phyloP scores from a whole-genome alignment of 2,113 vertebrate genomes.

The Condylura cristata region DNA sequence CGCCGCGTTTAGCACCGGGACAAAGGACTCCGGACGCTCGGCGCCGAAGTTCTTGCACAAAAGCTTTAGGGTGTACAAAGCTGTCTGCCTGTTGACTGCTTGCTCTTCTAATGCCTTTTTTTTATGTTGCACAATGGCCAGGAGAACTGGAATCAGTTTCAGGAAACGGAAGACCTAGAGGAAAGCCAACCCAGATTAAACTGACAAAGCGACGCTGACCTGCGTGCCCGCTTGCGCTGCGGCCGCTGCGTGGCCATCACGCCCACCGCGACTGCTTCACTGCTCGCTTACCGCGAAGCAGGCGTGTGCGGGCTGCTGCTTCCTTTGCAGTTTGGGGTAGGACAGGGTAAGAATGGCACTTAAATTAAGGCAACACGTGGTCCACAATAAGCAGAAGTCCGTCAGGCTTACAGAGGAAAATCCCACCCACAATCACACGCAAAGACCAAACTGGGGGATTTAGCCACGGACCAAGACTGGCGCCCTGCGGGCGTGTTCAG shows the following conservation, averaged over 20 bases:
- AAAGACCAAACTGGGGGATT: no score
- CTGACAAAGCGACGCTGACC: no score
- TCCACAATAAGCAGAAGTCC: neutral
- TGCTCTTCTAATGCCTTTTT: slow-evolving; percentile 88
- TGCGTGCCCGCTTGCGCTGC: no score
- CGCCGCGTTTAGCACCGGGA: slow-evolving; percentile 87
- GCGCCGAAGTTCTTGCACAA: slow-evolving; percentile 94
- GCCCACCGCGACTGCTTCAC: no score
- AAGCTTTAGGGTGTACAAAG: slow-evolving; percentile 95
- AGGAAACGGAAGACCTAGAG: slow-evolving; percentile 90
- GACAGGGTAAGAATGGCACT: neutral
- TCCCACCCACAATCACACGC: no score
- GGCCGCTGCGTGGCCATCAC: no score
- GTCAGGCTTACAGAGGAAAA: no score
- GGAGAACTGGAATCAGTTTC: slow-evolving; percentile 89
- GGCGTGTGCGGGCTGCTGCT: no score
- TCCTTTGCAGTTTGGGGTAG: neutral
- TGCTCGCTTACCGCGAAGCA: no score
- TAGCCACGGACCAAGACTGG: no score
- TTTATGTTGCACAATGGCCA: slow-evolving; percentile 86
- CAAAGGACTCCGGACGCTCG: slow-evolving; percentile 85
- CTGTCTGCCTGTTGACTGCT: slow-evolving; percentile 95
- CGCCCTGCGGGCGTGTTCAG: no score
- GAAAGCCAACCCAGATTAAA: neutral
- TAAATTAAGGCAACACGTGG: neutral